Evolutionary conservation across 2,797 vertebrate genomes (phyloP), one percentile per base, ranked within the genome.

Genomic region (Peromyscus melanophrys): DNA sequence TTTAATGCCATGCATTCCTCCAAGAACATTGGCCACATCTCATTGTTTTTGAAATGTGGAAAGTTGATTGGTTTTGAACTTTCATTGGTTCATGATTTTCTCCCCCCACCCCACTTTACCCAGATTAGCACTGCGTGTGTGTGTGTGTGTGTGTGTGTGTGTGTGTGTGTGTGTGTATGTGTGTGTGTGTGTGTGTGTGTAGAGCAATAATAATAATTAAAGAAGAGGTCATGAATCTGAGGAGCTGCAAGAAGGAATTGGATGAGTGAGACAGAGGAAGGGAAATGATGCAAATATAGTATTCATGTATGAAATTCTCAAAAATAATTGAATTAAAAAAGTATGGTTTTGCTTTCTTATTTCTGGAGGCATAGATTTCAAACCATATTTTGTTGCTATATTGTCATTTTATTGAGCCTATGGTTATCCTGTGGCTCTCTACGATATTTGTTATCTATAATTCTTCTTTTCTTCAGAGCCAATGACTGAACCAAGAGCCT

Each of bases 361-460:
- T 93, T 93, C 19, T 63, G 76, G 52, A 27, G 31, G 23, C 49
- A 90, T 65, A 67, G 19, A 95, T 83, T 96, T 96, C 67, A 94
- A 96, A 89, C 3, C 69, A 94, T 73, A 85, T 86, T 94, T 91
- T 85, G 3, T 69, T 83, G 61, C 46, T 94, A 89, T 85, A 85
- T 59, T 81, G 4, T 31, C 75, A 96, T 76, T 67, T 95, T 94
- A n/a, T 75, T 78, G 55, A 75, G 27, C 21, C 14, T 61, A 73
- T 65, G 57, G 14, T 63, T 97, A 52, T 83, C 57, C 49, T 69
- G 23, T 71, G 69, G 83, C 3, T 43, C 13, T 90, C 87, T 49
- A 40, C 82, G 80, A 88, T 94, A 88, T 88, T 94, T 89, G 86
- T 57, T 63, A 88, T 86, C 87, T 90, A 23, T 7, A 90, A 65